phyloP scores from a whole-genome alignment of 2,888 invertebrate species.

The Agrilus mali region DNA sequence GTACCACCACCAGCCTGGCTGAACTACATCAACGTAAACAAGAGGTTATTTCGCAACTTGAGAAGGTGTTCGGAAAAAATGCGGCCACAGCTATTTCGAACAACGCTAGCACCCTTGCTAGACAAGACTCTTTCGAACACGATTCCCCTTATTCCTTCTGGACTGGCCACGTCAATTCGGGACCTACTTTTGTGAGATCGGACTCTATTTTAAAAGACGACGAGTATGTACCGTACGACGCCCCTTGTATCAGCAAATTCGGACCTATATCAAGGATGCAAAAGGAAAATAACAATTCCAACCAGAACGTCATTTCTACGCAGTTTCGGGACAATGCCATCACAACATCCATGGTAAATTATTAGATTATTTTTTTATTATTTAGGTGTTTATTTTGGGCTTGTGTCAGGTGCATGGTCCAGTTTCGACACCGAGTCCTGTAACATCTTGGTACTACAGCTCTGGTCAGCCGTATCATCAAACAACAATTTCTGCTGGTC shows the following conservation, averaged over 20 bases:
- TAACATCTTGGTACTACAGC: slow-evolving; percentile 37
- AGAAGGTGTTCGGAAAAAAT: slow-evolving; percentile 44
- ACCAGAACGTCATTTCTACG: slow-evolving; percentile 20
- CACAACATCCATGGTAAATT: slow-evolving; percentile 25
- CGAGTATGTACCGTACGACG: slow-evolving; percentile 54
- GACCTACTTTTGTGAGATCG: slow-evolving; percentile 36
- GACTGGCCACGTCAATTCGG: slow-evolving; percentile 23
- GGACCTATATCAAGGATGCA: slow-evolving; percentile 52
- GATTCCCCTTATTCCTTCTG: slow-evolving; percentile 32
- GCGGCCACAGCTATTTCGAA: slow-evolving; percentile 32
- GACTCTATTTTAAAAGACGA: slow-evolving; percentile 47
- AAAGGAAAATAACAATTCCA: slow-evolving; percentile 19
- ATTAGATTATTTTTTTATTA: slow-evolving; percentile 1
- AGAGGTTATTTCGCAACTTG: slow-evolving; percentile 47
- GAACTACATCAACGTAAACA: slow-evolving; percentile 47
- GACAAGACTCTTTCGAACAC: slow-evolving; percentile 26
- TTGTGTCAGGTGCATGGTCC: slow-evolving; percentile 30
- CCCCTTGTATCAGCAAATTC: slow-evolving; percentile 51
- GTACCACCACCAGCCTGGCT: slow-evolving; percentile 40
- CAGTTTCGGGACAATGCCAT: slow-evolving; percentile 26
- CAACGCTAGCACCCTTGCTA: slow-evolving; percentile 29
- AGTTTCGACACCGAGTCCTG: slow-evolving; percentile 34
- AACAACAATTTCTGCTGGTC: slow-evolving; percentile 21
- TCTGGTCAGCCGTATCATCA: slow-evolving; percentile 25
- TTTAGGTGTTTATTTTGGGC: background rate